Evolutionary conservation across 2,797 vertebrate genomes (phyloP), one percentile per base, ranked within the genome.

Genomic region (Danio tinwini): DNA sequence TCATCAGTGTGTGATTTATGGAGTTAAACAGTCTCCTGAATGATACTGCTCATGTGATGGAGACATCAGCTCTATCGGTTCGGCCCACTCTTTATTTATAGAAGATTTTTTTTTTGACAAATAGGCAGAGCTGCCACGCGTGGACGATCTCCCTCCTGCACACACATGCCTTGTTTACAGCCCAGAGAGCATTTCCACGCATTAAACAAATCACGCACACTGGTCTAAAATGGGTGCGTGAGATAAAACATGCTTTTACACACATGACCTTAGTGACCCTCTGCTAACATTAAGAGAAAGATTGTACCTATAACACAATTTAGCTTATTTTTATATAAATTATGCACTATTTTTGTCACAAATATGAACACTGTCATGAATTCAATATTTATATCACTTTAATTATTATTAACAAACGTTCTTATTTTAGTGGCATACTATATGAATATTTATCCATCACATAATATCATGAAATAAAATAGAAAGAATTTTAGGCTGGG

Each of bases 131-230:
- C 92, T 91, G 95, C 94, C 85, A 96, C 94, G 96, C 96, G 93
- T 92, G 93, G 94, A 89, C 94, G 93, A 90, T 90, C 94, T 88
- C 95, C 96, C 96, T 96, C 95, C 97, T 96, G 95, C 86, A 95
- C 94, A 94, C 96, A 94, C 93, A 13, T 29, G 95, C 94, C 95
- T 96, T 98, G 96, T 98, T 98, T 98, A 98, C 96, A 96, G 94
- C 95, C 91, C 93, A 94, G 92, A 94, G 93, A 96, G 93, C 94
- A 96, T 96, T 98, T 96, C 94, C 96, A 95, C 94, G 94, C 95
- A 97, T 98, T 97, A 98, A 96, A 97, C 96, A 97, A 97, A 97
- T 98, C 96, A 94, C 94, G 97, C 92, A 96, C 95, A 96, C 97
- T 97, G 95, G 93, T 94, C 92, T 88, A 94, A 94, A 96, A 96